Evolutionary conservation across 2,113 vertebrate species (phyloP).

Genomic region (Canis aureus): DNA sequence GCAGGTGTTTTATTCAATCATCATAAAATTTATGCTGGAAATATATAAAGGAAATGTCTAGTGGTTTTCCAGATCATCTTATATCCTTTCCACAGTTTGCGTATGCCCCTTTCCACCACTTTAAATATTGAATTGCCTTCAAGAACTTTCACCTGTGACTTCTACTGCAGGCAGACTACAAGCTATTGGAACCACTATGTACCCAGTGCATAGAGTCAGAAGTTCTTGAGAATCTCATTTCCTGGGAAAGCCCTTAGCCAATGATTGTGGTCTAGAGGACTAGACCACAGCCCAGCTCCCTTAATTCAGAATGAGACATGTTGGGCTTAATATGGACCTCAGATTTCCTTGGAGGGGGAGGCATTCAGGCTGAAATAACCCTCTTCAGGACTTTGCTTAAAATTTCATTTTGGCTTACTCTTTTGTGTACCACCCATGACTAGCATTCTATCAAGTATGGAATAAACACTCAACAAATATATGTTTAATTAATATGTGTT

Average conservation of each 20-base stretch:
- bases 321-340: neutral
- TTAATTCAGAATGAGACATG: neutral
- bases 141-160: neutral
- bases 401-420: neutral
- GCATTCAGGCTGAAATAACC: neutral
- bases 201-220: neutral
- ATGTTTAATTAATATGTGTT: neutral
- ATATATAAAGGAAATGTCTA: neutral
- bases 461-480: neutral
- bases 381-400: neutral
- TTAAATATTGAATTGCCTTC: neutral
- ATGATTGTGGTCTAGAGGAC: neutral
- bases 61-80: neutral
- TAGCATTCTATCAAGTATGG: neutral
- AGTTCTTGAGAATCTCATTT: neutral
- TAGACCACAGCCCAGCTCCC: neutral
- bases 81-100: neutral
- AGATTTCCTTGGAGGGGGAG: neutral
- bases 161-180: neutral
- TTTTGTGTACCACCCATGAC: neutral
- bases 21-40: neutral
- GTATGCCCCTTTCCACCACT: neutral
- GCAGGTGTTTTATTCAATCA: neutral
- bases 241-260: neutral
- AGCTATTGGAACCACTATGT: neutral